Conservation (phyloP, 2,888 invertebrate species). For the Ectemnius lituratus region DNA sequence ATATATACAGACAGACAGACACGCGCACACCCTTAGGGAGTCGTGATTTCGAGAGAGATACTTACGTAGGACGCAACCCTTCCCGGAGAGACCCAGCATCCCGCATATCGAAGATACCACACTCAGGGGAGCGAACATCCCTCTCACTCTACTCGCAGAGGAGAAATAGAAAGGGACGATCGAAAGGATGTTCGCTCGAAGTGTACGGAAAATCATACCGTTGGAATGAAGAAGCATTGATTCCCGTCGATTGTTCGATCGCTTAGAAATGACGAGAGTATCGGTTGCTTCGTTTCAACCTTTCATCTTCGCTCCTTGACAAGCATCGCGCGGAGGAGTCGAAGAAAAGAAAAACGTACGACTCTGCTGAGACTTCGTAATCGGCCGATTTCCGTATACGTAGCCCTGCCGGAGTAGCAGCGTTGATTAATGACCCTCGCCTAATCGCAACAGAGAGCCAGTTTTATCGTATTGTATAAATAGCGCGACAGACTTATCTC, state of each 20-base stretch:
- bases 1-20: conserved; percentile 9
- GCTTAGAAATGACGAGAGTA: neutral
- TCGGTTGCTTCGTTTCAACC: neutral
- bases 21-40: conserved; percentile 12
- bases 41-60: conserved; percentile 45
- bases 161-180: neutral
- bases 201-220: neutral
- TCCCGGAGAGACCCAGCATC: conserved; percentile 1
- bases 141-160: too few relatives aligned
- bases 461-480: conserved; percentile 48
- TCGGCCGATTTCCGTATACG: neutral
- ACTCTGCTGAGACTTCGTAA: neutral
- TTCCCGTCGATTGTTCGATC: neutral
- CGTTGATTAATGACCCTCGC: conserved; percentile 47
- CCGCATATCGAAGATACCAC: too few relatives aligned
- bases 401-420: conserved; percentile 23
- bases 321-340: neutral
- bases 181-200: neutral
- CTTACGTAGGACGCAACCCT: neutral
- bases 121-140: too few relatives aligned
- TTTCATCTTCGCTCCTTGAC: neutral
- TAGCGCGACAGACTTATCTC: conserved; percentile 11
- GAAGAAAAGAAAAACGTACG: conserved; percentile 9
- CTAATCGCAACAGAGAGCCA: conserved; percentile 55
- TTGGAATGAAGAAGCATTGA: neutral